phyloP scores from a whole-genome alignment of 2,888 invertebrate species.

The Drosophila borealis region DNA sequence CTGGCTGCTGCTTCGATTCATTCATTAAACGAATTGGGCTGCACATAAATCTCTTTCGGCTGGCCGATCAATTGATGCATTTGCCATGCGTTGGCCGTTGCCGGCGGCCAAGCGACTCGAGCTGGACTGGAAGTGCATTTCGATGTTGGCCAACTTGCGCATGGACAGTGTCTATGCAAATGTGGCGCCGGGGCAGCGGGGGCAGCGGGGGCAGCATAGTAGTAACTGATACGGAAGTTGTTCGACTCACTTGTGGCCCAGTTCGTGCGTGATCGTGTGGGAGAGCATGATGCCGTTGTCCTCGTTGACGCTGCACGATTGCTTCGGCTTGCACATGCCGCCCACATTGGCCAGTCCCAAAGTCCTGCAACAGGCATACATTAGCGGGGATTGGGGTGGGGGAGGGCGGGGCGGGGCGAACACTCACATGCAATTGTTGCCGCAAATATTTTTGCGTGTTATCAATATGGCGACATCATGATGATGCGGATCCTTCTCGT shows the following conservation, averaged over 20 bases:
- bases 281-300: constrained; percentile 95
- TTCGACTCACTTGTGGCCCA: constrained; percentile 94
- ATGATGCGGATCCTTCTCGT: constrained; percentile 93
- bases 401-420: accelerated
- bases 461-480: constrained; percentile 95
- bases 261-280: constrained; percentile 95
- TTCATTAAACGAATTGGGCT: constrained; percentile 72
- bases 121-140: constrained; percentile 50
- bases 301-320: constrained; percentile 95
- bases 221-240: constrained; percentile 38
- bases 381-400: accelerated
- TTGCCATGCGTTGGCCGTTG: constrained; percentile 53
- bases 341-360: constrained; percentile 95
- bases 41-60: constrained; percentile 69
- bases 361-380: constrained; percentile 86
- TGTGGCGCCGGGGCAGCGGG: constrained; percentile 8
- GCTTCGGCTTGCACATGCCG: constrained; percentile 93
- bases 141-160: constrained; percentile 46
- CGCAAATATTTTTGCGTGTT: constrained; percentile 91
- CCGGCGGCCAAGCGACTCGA: constrained; percentile 23
- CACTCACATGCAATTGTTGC: constrained; percentile 85
- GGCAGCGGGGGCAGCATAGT: neutral
- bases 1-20: constrained; percentile 52
- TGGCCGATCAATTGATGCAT: constrained; percentile 61
- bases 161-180: constrained; percentile 9